Percentiles rank a stretch among this genome's conserved stretches.
phyloP scores from a whole-genome alignment of 53 echinoderm and acorn worm genomes.

The Holothuria scabra region DNA sequence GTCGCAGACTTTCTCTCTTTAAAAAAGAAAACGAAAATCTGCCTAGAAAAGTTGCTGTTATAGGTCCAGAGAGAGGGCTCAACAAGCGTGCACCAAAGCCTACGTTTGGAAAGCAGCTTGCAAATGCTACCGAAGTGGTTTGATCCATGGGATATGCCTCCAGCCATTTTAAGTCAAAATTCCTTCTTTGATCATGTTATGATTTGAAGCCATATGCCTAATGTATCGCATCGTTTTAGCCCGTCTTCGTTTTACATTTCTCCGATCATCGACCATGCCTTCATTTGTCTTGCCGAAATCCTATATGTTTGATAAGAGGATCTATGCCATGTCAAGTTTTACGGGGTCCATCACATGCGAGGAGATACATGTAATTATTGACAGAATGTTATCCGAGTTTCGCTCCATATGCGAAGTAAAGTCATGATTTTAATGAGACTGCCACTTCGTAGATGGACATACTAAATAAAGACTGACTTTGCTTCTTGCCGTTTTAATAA shows the following conservation, averaged over 20 bases:
- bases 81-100: constrained; percentile 32
- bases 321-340: no score
- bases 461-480: no score
- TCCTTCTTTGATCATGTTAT: constrained; percentile 21
- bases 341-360: no score
- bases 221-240: constrained; percentile 18
- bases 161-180: constrained; percentile 36
- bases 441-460: no score
- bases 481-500: no score
- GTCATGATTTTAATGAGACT: no score
- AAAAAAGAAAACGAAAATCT: constrained; percentile 15
- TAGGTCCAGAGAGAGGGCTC: constrained; percentile 36
- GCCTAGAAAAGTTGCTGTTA: constrained; percentile 31
- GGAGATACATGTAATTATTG: no score
- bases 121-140: constrained; percentile 18
- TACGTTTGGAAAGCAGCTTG: constrained; percentile 35
- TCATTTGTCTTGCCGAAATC: constrained; percentile 34
- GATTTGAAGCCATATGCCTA: constrained; percentile 33
- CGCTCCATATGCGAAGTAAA: no score
- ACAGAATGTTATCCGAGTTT: no score
- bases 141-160: constrained; percentile 33
- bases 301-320: background rate
- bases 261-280: constrained; percentile 17
- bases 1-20: constrained; percentile 16
- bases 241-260: constrained; percentile 17